These are phyloP conservation scores for Autographa pulchrina DNA, from an alignment of 2,888 invertebrate genomes.

Conservation along the genomic window DNA sequence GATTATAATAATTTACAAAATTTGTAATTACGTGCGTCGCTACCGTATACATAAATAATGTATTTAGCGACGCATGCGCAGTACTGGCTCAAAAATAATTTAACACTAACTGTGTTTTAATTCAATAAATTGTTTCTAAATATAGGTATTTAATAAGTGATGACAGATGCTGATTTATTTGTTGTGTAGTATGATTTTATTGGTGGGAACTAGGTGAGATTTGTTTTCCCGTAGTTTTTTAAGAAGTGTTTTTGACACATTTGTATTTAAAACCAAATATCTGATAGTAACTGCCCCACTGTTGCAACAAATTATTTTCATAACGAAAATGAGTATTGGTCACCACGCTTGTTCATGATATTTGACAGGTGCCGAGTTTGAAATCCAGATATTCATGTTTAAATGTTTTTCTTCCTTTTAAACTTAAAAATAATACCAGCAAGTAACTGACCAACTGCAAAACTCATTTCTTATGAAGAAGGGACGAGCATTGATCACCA, in stretches of 20 bases:
- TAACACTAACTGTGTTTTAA: constrained; percentile 51
- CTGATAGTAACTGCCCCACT: not conserved
- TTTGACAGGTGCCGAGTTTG: no score
- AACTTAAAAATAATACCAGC: no score
- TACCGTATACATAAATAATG: constrained; percentile 84
- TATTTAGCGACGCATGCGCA: constrained; percentile 59
- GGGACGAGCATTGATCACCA: no score
- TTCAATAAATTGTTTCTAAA: constrained; percentile 46
- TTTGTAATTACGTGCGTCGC: constrained; percentile 82
- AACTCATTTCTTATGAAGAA: no score
- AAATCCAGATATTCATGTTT: no score
- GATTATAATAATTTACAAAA: constrained; percentile 87
- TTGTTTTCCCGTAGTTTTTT: constrained; percentile 17
- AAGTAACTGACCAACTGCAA: no score
- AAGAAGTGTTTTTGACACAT: not conserved
- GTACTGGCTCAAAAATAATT: constrained; percentile 31
- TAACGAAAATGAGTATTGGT: no score
- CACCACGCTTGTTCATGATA: no score
- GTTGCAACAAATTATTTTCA: no score
- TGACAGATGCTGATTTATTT: constrained; percentile 45
- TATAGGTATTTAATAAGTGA: constrained; percentile 42
- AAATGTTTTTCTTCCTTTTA: no score
- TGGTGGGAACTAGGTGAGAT: constrained; percentile 11
- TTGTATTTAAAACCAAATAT: not conserved
- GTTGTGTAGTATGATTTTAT: constrained; percentile 13